These are phyloP conservation scores for Episyrphus balteatus DNA, from an alignment of 1,140 invertebrate species.

Conservation along the genomic window DNA sequence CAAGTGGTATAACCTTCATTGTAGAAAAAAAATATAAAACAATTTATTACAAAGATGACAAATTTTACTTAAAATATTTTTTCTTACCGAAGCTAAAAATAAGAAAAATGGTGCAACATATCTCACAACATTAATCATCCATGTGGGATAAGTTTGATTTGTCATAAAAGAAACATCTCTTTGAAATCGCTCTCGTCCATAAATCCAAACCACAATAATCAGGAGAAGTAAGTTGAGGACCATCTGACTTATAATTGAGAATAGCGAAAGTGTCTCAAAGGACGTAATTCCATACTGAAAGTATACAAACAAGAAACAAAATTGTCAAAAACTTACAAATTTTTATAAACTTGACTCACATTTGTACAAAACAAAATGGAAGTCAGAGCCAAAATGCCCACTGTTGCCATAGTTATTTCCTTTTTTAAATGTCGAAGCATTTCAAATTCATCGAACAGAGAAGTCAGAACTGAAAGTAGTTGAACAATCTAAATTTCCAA, in stretches of 20 bases:
- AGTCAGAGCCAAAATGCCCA: conserved; percentile 9
- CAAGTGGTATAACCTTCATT: too few relatives aligned
- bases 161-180: conserved; percentile 71
- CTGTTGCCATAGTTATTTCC: conserved; percentile 13
- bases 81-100: conserved; percentile 14
- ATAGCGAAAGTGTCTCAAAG: conserved; percentile 15
- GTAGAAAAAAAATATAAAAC: too few relatives aligned
- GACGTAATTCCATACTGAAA: conserved; percentile 15
- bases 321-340: too few relatives aligned
- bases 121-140: conserved; percentile 25
- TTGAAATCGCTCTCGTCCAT: conserved; percentile 57
- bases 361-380: conserved; percentile 31
- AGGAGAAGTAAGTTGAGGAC: conserved; percentile 58
- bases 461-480: conserved; percentile 22
- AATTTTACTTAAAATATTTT: too few relatives aligned
- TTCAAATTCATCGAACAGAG: conserved; percentile 31
- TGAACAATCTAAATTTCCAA: conserved; percentile 18
- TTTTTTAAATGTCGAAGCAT: conserved; percentile 16
- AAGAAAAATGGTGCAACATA: conserved; percentile 24
- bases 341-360: conserved; percentile 11
- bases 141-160: conserved; percentile 47
- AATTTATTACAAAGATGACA: too few relatives aligned
- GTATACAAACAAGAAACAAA: neutral
- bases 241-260: conserved; percentile 58
- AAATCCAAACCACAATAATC: conserved; percentile 60